These are phyloP conservation scores for Drosophila pseudoananassae DNA, from an alignment of 1,140 invertebrate genomes.

Conservation along the genomic window DNA sequence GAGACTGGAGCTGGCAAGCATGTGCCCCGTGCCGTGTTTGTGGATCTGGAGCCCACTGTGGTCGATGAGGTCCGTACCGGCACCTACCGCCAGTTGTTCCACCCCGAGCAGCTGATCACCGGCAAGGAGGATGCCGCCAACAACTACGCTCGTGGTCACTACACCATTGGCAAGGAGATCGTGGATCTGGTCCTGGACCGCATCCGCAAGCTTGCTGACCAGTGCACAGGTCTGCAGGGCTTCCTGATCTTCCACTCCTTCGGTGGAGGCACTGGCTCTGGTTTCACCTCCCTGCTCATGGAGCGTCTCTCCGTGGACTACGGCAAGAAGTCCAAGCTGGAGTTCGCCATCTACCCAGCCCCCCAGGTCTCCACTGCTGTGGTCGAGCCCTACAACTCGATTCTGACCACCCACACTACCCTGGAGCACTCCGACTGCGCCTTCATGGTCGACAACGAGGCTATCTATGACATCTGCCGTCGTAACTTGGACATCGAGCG, in stretches of 20 bases:
- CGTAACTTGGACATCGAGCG: conserved; percentile 94
- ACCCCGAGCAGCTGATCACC: conserved; percentile 93
- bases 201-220: conserved; percentile 92
- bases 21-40: conserved; percentile 93
- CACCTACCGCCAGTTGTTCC: conserved; percentile 93
- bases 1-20: conserved; percentile 95
- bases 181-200: conserved; percentile 92
- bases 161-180: conserved; percentile 96
- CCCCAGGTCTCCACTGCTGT: conserved; percentile 95
- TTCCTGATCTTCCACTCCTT: conserved; percentile 96
- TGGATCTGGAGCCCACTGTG: conserved; percentile 94
- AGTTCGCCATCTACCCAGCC: conserved; percentile 95
- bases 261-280: conserved; percentile 94
- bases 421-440: conserved; percentile 94
- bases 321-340: conserved; percentile 94
- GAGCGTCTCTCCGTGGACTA: conserved; percentile 95
- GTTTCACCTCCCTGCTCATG: conserved; percentile 95
- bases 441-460: conserved; percentile 95
- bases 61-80: conserved; percentile 94
- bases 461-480: conserved; percentile 96
- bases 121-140: conserved; percentile 96
- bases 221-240: conserved; percentile 94
- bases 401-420: conserved; percentile 92
- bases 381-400: conserved; percentile 95
- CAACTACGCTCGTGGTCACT: conserved; percentile 95